Base-by-base conservation (phyloP, 2,888 invertebrate genomes). In the Gibbula magus region DNA sequence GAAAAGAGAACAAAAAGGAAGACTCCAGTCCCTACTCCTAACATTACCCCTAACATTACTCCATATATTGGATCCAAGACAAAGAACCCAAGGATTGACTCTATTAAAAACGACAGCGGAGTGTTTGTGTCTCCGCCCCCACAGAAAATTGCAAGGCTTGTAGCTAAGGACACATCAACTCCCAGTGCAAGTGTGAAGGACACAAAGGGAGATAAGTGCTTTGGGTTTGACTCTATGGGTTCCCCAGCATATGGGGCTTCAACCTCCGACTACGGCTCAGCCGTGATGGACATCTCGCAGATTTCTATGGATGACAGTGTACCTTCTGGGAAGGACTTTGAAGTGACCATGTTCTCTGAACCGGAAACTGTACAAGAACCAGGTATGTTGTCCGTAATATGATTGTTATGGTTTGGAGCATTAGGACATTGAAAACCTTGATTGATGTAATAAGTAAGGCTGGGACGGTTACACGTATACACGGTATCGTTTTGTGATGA, bases 191-290 rank as follows among this genome's bases (percentile, higher is more conserved):
- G 20, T 29, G 22, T 8, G n/a, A 35, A 45, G 35, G 39, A 76
- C n/a, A 29, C 29, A 22, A 22, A 18, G 16, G 54, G 77, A 22
- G 70, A 76, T 54, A 67, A 52, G 54, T 53, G 76, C 54, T 70
- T 54, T 70, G 76, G 76, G 10, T 76, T 67, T 52, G 54, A 66
- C 39, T 66, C 39, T 22, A 22, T 80, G 13, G 78, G 67, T 35
- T 70, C 80, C 2, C 67, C 67, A 10, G 32, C 45, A 10, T 52
- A 76, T 35, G 76, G 76, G 51, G 77, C 70, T 16, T 66, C 80
- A n/a, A 80, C 76, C 20, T 80, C 80, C 22, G 80, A 80, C 45
- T 80, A 80, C 56, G 39, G 77, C 16, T 80, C 80, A 13, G 52
- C 76, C 20, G 76, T 67, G 13, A 66, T 54, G 16, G 52, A 67